Evolutionary conservation across 2,888 invertebrate genomes (phyloP).

Genomic region (Carterocephalus palaemon): DNA sequence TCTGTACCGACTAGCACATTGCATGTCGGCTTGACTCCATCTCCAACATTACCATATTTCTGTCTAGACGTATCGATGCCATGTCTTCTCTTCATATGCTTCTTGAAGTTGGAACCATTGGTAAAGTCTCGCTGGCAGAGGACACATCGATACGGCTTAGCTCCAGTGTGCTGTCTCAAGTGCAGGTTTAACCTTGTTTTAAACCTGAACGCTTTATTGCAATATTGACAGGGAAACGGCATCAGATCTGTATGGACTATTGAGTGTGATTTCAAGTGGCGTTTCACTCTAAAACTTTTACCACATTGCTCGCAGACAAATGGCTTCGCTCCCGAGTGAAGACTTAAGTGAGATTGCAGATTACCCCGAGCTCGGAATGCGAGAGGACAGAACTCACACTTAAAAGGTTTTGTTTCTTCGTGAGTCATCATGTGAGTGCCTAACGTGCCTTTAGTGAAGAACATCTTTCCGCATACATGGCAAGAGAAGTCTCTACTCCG

Average conservation of each 20-base stretch:
- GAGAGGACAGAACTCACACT: conserved; percentile 66
- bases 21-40: conserved; percentile 1
- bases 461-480: conserved; percentile 72
- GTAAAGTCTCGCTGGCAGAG: conserved; percentile 68
- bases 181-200: conserved; percentile 68
- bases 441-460: conserved; percentile 67
- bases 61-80: conserved; percentile 64
- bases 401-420: conserved; percentile 62
- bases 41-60: conserved; percentile 43
- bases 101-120: conserved; percentile 71
- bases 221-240: conserved; percentile 65
- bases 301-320: conserved; percentile 73
- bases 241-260: conserved; percentile 69
- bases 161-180: conserved; percentile 69
- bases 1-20: not conserved
- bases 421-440: conserved; percentile 66
- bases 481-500: conserved; percentile 65
- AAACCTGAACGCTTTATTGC: conserved; percentile 67
- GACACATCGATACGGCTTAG: conserved; percentile 64
- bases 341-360: conserved; percentile 59
- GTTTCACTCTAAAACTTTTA: conserved; percentile 65
- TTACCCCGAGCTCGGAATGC: conserved; percentile 67
- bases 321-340: conserved; percentile 64
- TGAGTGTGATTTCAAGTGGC: conserved; percentile 70
- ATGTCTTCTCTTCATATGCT: conserved; percentile 70